Percentiles rank a stretch among this genome's conserved stretches.
Conservation (phyloP, 2,113 vertebrate genomes). For the Psilopsiagon aurifrons region DNA sequence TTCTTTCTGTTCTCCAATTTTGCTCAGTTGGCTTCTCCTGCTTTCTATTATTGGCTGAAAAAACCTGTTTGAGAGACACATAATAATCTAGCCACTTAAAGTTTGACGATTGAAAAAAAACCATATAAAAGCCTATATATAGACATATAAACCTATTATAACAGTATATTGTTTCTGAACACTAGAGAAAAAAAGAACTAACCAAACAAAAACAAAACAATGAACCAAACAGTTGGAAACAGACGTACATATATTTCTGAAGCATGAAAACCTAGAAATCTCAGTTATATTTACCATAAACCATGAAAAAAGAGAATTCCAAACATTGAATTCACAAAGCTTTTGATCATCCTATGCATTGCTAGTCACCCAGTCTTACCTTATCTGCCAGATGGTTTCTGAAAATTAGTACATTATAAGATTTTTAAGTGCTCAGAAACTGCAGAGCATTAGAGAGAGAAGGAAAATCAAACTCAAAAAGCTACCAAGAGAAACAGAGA, state of each 20-base stretch:
- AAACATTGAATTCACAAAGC: neutral
- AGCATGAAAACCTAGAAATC: neutral
- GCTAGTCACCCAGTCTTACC: neutral
- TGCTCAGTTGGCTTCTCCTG: neutral
- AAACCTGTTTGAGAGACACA: neutral
- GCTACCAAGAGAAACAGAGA: neutral
- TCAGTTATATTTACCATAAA: neutral
- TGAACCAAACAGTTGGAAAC: neutral
- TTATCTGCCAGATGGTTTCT: neutral
- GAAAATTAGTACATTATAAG: neutral
- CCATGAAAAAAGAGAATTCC: neutral
- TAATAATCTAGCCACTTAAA: neutral
- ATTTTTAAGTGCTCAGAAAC: neutral
- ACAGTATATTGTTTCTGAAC: neutral
- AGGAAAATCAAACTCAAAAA: neutral
- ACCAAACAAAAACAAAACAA: neutral
- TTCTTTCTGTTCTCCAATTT: neutral
- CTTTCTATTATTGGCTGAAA: neutral
- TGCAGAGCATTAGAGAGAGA: neutral
- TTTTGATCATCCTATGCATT: neutral
- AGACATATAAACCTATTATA: neutral
- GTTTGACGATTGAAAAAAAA: neutral
- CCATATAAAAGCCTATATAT: neutral
- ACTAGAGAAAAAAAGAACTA: neutral
- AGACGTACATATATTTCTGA: neutral